A percentile compares a stretch with the other conserved stretches of the same genome.
phyloP scores from a whole-genome alignment of 2,888 invertebrate species.

The Cheilosia grossa region DNA sequence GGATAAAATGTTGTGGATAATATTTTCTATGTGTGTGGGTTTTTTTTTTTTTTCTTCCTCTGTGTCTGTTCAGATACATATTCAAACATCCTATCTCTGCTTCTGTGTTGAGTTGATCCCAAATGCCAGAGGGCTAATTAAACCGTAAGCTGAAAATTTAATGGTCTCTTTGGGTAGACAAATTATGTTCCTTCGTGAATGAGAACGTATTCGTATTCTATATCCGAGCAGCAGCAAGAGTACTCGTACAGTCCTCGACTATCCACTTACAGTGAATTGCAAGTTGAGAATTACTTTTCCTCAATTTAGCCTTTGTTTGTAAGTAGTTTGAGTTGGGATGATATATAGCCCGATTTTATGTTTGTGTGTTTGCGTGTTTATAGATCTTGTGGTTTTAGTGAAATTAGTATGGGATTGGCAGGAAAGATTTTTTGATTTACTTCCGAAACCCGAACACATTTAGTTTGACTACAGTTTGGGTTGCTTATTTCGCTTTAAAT shows the following conservation, averaged over 20 bases:
- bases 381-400: constrained; percentile 54
- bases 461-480: constrained; percentile 12
- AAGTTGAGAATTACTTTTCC: constrained; percentile 72
- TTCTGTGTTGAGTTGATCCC: constrained; percentile 58
- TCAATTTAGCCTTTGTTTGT: constrained; percentile 54
- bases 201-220: constrained; percentile 19
- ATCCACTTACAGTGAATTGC: constrained; percentile 69
- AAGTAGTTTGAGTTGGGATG: constrained; percentile 35
- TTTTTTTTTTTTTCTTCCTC: constrained; percentile 17
- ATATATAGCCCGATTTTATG: constrained; percentile 13
- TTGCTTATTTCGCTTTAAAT: constrained; percentile 25
- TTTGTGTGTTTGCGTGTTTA: constrained; percentile 18
- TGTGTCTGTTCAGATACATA: constrained; percentile 27
- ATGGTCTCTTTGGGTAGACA: constrained; percentile 69
- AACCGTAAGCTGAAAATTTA: constrained; percentile 73
- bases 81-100: constrained; percentile 28
- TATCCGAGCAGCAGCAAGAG: neutral
- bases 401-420: constrained; percentile 54
- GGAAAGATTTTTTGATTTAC: constrained; percentile 47
- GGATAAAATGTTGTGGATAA: constrained; percentile 58
- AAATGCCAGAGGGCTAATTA: constrained; percentile 74
- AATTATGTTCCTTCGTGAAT: constrained; percentile 59
- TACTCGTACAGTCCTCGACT: constrained; percentile 45
- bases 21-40: neutral
- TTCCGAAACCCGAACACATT: constrained; percentile 10